A percentile compares a stretch with the other conserved stretches of the same genome.
These are phyloP conservation scores for Netelia melanura DNA, from an alignment of 2,888 invertebrate genomes.

Conservation along the genomic window DNA sequence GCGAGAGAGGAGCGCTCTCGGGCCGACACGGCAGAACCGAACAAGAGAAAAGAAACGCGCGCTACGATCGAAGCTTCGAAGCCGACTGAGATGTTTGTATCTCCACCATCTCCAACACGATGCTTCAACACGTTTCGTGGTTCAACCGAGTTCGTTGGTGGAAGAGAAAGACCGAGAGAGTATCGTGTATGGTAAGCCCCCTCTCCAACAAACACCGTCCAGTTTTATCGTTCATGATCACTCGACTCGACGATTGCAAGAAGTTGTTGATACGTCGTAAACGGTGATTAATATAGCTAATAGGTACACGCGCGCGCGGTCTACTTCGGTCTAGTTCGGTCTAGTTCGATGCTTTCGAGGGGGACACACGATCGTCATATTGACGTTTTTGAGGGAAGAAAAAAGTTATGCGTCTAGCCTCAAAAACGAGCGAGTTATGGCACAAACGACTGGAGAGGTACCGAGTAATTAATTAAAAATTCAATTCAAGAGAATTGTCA, in stretches of 20 bases:
- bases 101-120: slow-evolving; percentile 1
- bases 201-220: slow-evolving; percentile 15
- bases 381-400: too few species aligned
- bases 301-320: too few species aligned
- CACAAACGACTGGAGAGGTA: too few species aligned
- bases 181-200: slow-evolving; percentile 9
- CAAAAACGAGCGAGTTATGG: too few species aligned
- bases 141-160: slow-evolving; percentile 31
- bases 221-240: slow-evolving; percentile 62
- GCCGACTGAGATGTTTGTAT: slow-evolving; percentile 61
- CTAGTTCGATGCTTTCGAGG: too few species aligned
- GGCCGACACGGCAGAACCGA: not conserved
- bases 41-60: slow-evolving; percentile 13
- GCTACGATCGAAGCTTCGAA: slow-evolving; percentile 63
- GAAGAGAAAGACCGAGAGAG: slow-evolving; percentile 30
- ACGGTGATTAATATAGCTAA: slow-evolving; percentile 38
- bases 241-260: slow-evolving; percentile 41
- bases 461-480: too few species aligned
- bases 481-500: too few species aligned
- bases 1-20: slow-evolving; percentile 8
- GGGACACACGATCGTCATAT: too few species aligned
- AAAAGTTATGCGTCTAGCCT: too few species aligned
- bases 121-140: slow-evolving; percentile 14
- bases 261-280: slow-evolving; percentile 51
- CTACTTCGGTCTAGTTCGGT: too few species aligned